Base-by-base conservation (phyloP, 2,797 vertebrate genomes). In the Pipistrellus pipistrellus region DNA sequence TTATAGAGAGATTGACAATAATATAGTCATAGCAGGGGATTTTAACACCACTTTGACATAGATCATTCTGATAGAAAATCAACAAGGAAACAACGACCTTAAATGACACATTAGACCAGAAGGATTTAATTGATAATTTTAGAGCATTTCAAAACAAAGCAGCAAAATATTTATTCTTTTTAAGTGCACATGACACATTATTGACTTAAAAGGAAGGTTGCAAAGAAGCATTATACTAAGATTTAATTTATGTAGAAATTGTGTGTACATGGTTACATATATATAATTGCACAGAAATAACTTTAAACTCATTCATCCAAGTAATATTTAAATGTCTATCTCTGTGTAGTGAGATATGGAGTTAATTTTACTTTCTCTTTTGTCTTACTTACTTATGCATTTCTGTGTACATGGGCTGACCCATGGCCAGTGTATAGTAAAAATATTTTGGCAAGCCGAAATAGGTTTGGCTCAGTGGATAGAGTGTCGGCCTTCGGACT, bases 261-360 rank as follows among this genome's bases (percentile, higher is more conserved):
- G 4, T 85, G 4, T 57, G 12, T 48, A 25, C 41, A 3, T 48
- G 8, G 46, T 75, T 57, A 41, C 8, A 88, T 66, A 64, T 41
- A 83, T 8, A 73, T 25, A 32, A n/a, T 44, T 46, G 5, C 30
- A 88, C 25, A 82, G 25, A 94, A 85, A 62, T 59, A 59, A 82
- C 13, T 51, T 68, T 38, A 72, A 87, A 32, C 6, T 68, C 15
- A 46, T 64, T 93, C 21, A 87, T 27, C 23, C 92, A 77, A 72
- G 51, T 86, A 35, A 85, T 90, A 72, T 25, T 96, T 87, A 83
- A 4, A 25, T 85, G 30, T 6, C 8, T 68, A 68, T 85, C 55
- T 68, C 32, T 69, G 14, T 64, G 41, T 87, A 17, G 21, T 93
- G 32, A 88, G 48, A 77, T 88, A 25, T 44, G 23, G 38, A 93